phyloP scores from a whole-genome alignment of 2,888 invertebrate species.

The Aelia acuminata region DNA sequence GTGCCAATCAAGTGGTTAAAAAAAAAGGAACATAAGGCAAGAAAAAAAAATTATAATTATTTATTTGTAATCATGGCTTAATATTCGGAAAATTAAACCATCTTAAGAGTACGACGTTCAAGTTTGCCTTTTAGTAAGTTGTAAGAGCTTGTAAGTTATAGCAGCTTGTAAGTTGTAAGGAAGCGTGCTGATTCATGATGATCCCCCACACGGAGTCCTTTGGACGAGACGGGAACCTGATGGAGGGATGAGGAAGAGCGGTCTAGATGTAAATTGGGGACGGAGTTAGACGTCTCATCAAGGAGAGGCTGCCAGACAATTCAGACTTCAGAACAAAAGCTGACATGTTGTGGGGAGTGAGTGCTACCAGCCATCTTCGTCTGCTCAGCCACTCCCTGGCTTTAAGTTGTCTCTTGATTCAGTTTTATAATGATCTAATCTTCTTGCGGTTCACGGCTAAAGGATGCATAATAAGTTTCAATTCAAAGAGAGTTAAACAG shows the following conservation, averaged over 20 bases:
- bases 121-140: background rate
- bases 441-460: background rate
- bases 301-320: background rate
- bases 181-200: background rate
- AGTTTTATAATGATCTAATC: conserved; percentile 9
- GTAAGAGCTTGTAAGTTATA: background rate
- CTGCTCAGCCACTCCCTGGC: background rate
- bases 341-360: background rate
- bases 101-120: background rate
- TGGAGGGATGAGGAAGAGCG: conserved; percentile 9
- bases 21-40: no score
- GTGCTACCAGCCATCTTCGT: background rate
- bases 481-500: no score
- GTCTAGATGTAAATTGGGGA: conserved; percentile 24
- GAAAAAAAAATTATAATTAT: no score
- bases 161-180: background rate
- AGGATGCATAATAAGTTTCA: no score
- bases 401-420: background rate
- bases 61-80: no score
- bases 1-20: no score
- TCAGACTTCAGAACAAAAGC: conserved; percentile 5
- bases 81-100: background rate
- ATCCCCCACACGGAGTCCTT: background rate
- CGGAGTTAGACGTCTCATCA: conserved; percentile 33
- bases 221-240: background rate